These are phyloP conservation scores for Epirrhoe tristata DNA, from an alignment of 2,888 invertebrate genomes.

Conservation along the genomic window DNA sequence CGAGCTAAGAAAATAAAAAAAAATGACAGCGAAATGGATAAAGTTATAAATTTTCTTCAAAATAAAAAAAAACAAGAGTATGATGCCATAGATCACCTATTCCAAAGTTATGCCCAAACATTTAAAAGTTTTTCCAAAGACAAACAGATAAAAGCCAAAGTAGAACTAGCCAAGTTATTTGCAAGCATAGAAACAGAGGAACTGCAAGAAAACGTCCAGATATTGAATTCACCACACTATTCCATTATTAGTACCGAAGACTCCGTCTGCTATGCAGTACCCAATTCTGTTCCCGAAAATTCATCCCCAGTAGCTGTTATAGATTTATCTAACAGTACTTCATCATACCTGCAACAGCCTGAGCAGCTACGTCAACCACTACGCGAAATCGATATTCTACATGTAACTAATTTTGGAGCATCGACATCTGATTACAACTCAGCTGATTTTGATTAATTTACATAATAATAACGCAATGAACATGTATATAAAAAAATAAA, in stretches of 20 bases:
- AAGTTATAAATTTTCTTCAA: conserved; percentile 27
- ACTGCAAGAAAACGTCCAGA: conserved; percentile 18
- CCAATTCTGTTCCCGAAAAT: conserved; percentile 10
- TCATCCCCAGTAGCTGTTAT: conserved; percentile 26
- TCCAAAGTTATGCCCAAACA: conserved; percentile 30
- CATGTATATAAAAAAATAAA: conserved; percentile 22
- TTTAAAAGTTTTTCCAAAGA: conserved; percentile 28
- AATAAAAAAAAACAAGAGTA: conserved; percentile 27
- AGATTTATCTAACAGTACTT: conserved; percentile 22
- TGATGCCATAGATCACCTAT: conserved; percentile 27
- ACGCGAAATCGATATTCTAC: conserved; percentile 26
- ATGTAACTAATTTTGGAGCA: conserved; percentile 25
- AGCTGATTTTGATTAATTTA: conserved; percentile 15
- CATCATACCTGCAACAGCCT: conserved; percentile 22
- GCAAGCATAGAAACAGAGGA: conserved; percentile 25
- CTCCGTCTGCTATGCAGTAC: conserved; percentile 15
- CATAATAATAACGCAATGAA: conserved; percentile 24
- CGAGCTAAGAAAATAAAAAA: conserved; percentile 13
- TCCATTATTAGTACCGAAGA: conserved; percentile 11
- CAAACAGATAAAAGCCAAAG: conserved; percentile 18
- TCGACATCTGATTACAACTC: conserved; percentile 19
- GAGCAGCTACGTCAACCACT: conserved; percentile 20
- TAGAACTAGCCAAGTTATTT: conserved; percentile 27
- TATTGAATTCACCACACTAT: conserved; percentile 18
- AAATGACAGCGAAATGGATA: conserved; percentile 25